phyloP scores from a whole-genome alignment of 2,888 invertebrate species.

The Callyntrura guangdongensis region DNA sequence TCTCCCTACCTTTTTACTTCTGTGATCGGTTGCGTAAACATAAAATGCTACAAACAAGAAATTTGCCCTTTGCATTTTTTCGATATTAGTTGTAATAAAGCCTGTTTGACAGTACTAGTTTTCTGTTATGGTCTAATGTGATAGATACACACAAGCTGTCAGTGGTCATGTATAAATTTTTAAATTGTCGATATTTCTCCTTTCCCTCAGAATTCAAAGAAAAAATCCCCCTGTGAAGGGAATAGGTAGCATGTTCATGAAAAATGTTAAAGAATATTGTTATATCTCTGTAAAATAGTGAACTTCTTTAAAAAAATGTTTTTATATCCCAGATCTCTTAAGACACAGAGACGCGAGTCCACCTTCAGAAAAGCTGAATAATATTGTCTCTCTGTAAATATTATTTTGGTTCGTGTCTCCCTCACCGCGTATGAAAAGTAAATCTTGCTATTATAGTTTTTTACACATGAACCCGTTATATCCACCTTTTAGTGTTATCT shows the following conservation, averaged over 20 bases:
- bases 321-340: neutral
- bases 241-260: neutral
- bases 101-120: too few relatives aligned
- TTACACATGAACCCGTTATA: too few relatives aligned
- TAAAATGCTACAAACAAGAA: conserved; percentile 32
- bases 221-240: too few relatives aligned
- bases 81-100: too few relatives aligned
- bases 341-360: conserved; percentile 19
- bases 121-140: neutral
- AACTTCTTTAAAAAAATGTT: conserved; percentile 33
- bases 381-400: too few relatives aligned
- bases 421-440: too few relatives aligned
- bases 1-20: neutral
- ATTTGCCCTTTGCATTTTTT: neutral
- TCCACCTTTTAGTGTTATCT: too few relatives aligned
- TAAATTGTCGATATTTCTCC: conserved; percentile 25
- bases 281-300: too few relatives aligned
- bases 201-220: neutral
- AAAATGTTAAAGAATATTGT: neutral
- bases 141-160: conserved; percentile 27
- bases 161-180: conserved; percentile 39
- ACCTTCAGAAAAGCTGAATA: neutral
- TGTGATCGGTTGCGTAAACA: conserved; percentile 10
- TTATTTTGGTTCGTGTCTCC: too few relatives aligned
- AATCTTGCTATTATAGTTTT: too few relatives aligned